Evolutionary conservation across 2,113 vertebrate species (phyloP).

Genomic region (Thalassarche chlororhynchos): DNA sequence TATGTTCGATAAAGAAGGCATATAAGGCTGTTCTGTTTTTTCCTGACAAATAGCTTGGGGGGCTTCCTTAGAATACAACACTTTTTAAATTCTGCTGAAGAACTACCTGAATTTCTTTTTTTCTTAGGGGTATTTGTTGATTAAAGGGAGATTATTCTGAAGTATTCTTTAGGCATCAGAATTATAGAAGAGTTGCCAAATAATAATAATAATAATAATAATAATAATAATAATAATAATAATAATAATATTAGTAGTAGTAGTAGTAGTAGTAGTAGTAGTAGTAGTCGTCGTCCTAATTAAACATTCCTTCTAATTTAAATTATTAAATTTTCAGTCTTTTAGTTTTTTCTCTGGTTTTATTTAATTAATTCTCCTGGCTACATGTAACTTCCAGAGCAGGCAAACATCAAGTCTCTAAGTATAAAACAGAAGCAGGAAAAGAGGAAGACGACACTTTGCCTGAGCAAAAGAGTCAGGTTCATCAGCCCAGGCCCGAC

Average conservation of each 20-base stretch:
- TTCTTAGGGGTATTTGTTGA: not conserved
- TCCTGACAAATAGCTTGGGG: not conserved
- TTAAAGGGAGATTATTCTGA: not conserved
- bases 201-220: not conserved
- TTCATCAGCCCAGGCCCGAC: not conserved
- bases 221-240: not conserved
- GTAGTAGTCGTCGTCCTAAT: too few species aligned
- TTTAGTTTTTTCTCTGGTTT: not conserved
- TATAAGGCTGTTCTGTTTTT: not conserved
- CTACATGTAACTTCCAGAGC: not conserved
- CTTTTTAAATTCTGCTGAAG: not conserved
- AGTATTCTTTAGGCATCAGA: not conserved
- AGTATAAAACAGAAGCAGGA: not conserved
- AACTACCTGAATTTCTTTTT: not conserved
- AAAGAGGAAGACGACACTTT: not conserved
- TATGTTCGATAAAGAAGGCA: not conserved
- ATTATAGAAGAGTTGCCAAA: not conserved
- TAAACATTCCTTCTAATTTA: not conserved
- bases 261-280: too few species aligned
- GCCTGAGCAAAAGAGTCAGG: too few species aligned
- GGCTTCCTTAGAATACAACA: not conserved
- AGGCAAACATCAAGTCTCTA: not conserved
- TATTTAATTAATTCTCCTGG: not conserved
- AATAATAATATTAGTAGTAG: too few species aligned
- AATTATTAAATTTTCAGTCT: not conserved